Evolutionary conservation across 2,797 vertebrate genomes (phyloP).

Genomic region (Gallirallus australis): DNA sequence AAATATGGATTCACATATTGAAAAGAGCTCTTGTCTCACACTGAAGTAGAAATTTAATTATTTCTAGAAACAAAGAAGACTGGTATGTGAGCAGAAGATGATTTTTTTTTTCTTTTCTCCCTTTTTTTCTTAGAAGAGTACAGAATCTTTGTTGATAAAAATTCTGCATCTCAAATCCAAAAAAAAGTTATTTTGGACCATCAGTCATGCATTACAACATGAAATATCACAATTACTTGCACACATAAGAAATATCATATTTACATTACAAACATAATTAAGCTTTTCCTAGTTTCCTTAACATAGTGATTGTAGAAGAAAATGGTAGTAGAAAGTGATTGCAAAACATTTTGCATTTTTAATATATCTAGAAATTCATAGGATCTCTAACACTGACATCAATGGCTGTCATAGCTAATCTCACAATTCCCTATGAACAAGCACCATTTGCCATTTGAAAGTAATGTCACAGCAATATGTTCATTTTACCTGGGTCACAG

Average conservation of each 20-base stretch:
- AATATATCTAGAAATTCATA: background rate
- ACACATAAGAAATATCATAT: background rate
- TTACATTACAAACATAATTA: background rate
- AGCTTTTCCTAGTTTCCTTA: background rate
- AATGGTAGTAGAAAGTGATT: background rate
- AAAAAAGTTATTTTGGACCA: background rate
- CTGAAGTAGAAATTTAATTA: background rate
- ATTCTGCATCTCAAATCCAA: background rate
- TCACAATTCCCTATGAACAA: background rate
- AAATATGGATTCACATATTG: background rate
- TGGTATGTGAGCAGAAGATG: background rate
- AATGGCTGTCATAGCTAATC: background rate
- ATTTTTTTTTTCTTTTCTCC: accelerated
- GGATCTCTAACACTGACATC: background rate
- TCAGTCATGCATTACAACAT: background rate
- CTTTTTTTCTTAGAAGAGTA: background rate
- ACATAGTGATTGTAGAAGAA: background rate
- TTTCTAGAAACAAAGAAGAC: background rate
- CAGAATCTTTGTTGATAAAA: background rate
- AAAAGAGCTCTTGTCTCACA: background rate
- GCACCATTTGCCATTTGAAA: background rate
- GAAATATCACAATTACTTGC: background rate
- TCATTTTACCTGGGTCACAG: background rate
- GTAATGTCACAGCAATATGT: background rate
- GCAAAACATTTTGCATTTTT: background rate